Percentiles rank a stretch among this genome's conserved stretches.
phyloP scores from a whole-genome alignment of 2,113 vertebrate genomes.

The Delphinapterus leucas region DNA sequence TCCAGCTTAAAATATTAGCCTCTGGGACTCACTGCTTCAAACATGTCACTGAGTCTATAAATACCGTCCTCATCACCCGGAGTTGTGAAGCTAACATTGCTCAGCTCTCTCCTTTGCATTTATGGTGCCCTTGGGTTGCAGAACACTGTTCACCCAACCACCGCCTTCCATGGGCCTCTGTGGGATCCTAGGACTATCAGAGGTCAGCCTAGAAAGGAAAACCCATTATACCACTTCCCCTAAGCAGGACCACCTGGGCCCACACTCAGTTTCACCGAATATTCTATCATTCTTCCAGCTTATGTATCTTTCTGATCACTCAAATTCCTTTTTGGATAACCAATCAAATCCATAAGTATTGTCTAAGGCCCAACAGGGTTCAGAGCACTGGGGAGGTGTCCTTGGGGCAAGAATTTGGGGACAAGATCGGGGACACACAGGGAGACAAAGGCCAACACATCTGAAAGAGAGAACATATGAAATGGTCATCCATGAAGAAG shows the following conservation, averaged over 20 bases:
- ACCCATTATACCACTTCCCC: neutral
- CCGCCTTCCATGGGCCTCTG: neutral
- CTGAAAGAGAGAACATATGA: neutral
- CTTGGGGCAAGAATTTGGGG: neutral
- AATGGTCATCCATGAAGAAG: neutral
- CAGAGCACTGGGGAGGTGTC: neutral
- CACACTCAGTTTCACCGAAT: neutral
- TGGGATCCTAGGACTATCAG: neutral
- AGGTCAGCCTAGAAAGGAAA: slow-evolving; percentile 5
- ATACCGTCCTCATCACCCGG: slow-evolving; percentile 47
- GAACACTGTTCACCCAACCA: neutral
- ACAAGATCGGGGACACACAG: neutral
- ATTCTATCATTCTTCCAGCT: neutral
- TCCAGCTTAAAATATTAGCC: slow-evolving; percentile 46
- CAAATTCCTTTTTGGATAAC: neutral
- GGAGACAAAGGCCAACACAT: neutral
- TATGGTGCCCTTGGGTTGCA: slow-evolving; percentile 13
- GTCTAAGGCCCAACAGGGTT: neutral
- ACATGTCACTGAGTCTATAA: slow-evolving; percentile 48
- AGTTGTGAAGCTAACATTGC: slow-evolving; percentile 10
- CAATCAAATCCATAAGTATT: neutral
- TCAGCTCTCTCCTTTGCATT: slow-evolving; percentile 28
- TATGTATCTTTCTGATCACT: neutral
- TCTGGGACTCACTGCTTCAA: slow-evolving; percentile 45
- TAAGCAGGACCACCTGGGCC: neutral